Percentiles rank a stretch among this genome's conserved stretches.
Conservation (phyloP, 2,113 vertebrate genomes). For the Cephalophus harveyi region DNA sequence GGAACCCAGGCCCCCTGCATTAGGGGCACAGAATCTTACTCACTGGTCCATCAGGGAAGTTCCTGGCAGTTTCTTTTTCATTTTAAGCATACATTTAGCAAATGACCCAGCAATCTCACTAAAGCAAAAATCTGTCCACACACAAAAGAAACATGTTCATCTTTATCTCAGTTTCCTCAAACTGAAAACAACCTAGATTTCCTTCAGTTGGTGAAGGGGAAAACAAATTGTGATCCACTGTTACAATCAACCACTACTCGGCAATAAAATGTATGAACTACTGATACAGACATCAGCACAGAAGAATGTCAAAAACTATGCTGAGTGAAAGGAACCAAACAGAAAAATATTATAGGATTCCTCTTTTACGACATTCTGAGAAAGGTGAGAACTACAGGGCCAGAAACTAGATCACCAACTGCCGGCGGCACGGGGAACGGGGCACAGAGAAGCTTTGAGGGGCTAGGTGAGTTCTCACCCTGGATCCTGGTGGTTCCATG, state of each 20-base stretch:
- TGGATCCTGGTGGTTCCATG: background rate
- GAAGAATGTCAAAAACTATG: background rate
- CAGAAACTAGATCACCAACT: background rate
- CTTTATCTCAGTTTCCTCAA: background rate
- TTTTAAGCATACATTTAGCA: background rate
- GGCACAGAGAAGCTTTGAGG: too few relatives aligned
- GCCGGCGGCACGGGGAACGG: background rate
- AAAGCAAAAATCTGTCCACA: background rate
- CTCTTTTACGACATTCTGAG: background rate
- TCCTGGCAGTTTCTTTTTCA: background rate
- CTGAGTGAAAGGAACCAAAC: background rate
- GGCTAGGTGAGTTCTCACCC: background rate
- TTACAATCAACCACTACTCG: background rate
- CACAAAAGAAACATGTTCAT: background rate
- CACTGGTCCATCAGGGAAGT: background rate
- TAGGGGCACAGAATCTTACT: background rate
- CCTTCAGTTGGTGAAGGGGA: background rate
- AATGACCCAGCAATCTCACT: background rate
- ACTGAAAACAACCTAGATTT: background rate
- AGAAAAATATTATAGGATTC: background rate
- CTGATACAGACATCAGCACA: background rate
- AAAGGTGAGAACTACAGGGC: background rate
- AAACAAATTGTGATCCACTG: background rate
- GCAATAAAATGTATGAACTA: background rate
- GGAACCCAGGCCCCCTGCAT: background rate